A percentile compares a stretch with the other conserved stretches of the same genome.
Conservation (phyloP, 1,140 invertebrate genomes). For the Drosophila melanica region DNA sequence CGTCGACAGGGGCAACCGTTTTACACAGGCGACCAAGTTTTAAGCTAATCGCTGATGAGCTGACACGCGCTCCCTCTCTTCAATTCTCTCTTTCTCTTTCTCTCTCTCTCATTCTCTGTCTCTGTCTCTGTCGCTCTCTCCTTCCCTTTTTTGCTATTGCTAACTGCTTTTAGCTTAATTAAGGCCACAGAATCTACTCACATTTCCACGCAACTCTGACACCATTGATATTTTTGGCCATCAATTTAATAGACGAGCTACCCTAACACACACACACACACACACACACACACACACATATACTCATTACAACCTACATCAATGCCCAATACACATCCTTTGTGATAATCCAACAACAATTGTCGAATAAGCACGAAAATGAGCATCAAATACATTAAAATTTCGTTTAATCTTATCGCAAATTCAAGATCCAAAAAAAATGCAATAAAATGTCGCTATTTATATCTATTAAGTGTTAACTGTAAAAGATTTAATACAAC, state of each 20-base stretch:
- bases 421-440: no score
- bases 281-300: not conserved
- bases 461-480: no score
- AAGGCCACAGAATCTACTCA: slow-evolving; percentile 36
- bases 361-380: no score
- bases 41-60: slow-evolving; percentile 37
- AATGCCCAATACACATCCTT: no score
- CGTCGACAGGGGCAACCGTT: slow-evolving; percentile 10
- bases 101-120: not conserved
- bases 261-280: not conserved
- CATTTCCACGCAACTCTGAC: slow-evolving; percentile 35
- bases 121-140: no score
- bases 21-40: not conserved
- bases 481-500: no score
- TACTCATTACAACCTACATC: no score
- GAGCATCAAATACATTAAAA: no score
- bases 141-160: no score
- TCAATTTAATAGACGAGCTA: slow-evolving; percentile 64
- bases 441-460: no score
- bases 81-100: not conserved
- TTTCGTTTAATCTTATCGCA: no score
- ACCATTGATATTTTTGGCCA: slow-evolving; percentile 47
- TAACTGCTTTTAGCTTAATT: slow-evolving; percentile 67
- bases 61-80: not conserved
- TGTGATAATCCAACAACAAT: no score